These are phyloP conservation scores for Isurus oxyrinchus DNA, from an alignment of 2,113 vertebrate genomes.

Conservation along the genomic window DNA sequence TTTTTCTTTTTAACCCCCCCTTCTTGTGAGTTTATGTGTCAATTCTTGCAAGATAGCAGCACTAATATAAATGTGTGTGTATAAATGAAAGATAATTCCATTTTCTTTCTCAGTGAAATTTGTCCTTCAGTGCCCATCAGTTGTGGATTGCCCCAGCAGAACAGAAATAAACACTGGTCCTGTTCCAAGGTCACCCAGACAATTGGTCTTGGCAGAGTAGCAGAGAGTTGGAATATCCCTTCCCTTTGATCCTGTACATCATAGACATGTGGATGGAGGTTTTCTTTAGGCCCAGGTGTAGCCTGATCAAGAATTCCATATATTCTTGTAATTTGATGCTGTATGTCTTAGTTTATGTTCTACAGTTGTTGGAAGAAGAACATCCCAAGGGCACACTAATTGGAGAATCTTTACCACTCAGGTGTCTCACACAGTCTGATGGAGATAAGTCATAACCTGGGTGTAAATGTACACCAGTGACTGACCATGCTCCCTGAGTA, in stretches of 20 bases:
- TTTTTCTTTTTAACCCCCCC: too few relatives aligned
- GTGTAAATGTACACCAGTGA: neutral
- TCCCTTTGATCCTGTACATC: neutral
- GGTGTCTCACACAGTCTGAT: too few relatives aligned
- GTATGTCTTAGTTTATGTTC: neutral
- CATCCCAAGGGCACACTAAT: neutral
- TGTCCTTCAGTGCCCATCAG: too few relatives aligned
- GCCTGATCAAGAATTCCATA: neutral
- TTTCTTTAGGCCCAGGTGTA: neutral
- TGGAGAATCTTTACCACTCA: neutral
- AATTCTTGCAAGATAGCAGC: too few relatives aligned
- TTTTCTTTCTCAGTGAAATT: neutral
- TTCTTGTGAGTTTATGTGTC: too few relatives aligned
- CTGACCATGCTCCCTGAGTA: neutral
- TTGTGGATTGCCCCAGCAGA: neutral
- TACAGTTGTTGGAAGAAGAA: neutral
- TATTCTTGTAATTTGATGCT: neutral
- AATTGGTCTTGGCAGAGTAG: neutral
- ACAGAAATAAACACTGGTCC: neutral
- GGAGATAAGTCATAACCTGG: neutral
- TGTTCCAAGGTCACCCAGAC: neutral
- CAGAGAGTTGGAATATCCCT: neutral
- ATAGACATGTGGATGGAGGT: too few relatives aligned
- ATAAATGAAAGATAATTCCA: neutral
- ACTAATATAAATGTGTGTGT: neutral